Conservation (phyloP, 1,140 invertebrate species). For the Bombus impatiens region DNA sequence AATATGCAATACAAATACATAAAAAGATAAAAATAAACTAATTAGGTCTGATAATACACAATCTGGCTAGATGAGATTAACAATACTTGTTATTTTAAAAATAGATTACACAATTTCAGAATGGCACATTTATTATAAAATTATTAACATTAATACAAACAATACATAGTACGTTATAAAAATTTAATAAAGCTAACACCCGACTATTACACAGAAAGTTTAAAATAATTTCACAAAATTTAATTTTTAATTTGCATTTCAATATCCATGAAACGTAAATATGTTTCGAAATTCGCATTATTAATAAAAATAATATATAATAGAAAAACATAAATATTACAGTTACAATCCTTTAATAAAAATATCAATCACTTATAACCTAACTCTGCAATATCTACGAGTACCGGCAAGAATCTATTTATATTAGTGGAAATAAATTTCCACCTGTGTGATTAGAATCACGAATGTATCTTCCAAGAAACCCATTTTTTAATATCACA, state of each 20-base stretch:
- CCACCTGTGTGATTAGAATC: constrained; percentile 87
- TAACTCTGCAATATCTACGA: constrained; percentile 42
- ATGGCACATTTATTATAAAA: constrained; percentile 53
- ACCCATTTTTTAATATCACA: constrained; percentile 82
- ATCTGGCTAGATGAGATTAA: constrained; percentile 7
- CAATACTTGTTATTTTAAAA: constrained; percentile 42
- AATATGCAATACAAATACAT: constrained; percentile 77
- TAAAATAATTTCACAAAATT: background rate
- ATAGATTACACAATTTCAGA: constrained; percentile 49
- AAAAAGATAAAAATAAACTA: constrained; percentile 29
- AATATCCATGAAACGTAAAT: background rate
- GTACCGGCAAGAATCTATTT: constrained; percentile 42
- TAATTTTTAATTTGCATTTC: background rate
- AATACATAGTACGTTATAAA: background rate
- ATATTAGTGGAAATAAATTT: constrained; percentile 57
- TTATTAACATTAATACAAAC: constrained; percentile 20
- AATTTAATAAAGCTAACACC: background rate
- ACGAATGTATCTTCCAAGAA: constrained; percentile 87
- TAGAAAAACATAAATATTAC: background rate
- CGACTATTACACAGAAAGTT: background rate
- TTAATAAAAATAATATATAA: background rate
- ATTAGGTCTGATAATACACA: background rate
- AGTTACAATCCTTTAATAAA: background rate
- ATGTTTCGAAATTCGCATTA: background rate
- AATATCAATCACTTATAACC: constrained; percentile 37